Conservation (phyloP, 1,140 invertebrate genomes). For the Hylyphantes graminicola region DNA sequence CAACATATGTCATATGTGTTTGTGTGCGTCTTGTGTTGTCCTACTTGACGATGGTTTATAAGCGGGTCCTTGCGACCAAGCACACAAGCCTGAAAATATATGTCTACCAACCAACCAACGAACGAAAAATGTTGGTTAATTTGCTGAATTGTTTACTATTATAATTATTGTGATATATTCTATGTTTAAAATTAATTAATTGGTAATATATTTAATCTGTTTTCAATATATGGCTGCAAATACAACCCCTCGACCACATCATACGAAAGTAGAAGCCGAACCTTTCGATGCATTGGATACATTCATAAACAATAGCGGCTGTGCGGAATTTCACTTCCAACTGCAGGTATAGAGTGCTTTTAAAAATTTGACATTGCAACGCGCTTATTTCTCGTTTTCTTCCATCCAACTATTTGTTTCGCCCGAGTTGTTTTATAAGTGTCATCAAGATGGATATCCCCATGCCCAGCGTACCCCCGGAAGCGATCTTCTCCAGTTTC, state of each 20-base stretch:
- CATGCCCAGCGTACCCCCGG: constrained; percentile 24
- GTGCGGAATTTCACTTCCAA: constrained; percentile 48
- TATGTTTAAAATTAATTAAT: background rate
- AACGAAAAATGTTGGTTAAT: no score
- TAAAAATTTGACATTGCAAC: background rate
- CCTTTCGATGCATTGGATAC: constrained; percentile 43
- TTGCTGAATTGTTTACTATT: no score
- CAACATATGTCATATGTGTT: no score
- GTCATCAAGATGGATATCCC: constrained; percentile 46
- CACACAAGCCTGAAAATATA: no score
- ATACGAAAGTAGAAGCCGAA: background rate
- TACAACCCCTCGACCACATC: background rate
- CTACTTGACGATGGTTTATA: no score
- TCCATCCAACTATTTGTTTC: background rate
- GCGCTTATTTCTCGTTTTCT: background rate
- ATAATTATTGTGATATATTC: no score
- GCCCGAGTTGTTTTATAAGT: background rate
- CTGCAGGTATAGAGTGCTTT: constrained; percentile 52
- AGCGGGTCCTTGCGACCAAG: no score
- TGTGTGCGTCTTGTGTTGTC: no score
- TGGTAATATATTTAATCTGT: background rate
- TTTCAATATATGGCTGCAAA: constrained; percentile 28
- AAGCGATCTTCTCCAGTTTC: constrained; percentile 46
- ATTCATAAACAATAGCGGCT: constrained; percentile 50
- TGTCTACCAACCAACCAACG: no score